These are phyloP conservation scores for Heliconius melpomene DNA, from an alignment of 1,140 invertebrate species.

Conservation along the genomic window DNA sequence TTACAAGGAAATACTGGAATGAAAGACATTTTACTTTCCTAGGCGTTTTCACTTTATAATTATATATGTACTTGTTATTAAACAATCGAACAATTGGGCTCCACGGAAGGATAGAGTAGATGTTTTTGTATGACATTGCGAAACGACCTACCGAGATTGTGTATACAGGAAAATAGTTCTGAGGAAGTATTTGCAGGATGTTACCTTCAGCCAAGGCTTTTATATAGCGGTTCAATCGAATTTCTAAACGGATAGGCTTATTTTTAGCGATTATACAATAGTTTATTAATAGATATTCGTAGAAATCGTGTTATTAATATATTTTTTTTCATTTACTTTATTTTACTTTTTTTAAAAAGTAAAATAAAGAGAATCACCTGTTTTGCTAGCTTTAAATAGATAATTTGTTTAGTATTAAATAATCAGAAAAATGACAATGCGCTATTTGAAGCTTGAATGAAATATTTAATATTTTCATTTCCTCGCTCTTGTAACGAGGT, in stretches of 20 bases:
- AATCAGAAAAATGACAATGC: too few species aligned
- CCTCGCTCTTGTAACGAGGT: too few species aligned
- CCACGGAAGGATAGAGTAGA: conserved; percentile 36
- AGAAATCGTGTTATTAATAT: too few species aligned
- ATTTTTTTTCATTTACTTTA: too few species aligned
- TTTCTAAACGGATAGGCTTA: conserved; percentile 16
- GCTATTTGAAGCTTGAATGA: too few species aligned
- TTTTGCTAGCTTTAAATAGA: too few species aligned
- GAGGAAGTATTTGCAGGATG: conserved; percentile 43
- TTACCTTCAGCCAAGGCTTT: conserved; percentile 42
- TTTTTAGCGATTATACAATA: not conserved
- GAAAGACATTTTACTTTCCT: not conserved
- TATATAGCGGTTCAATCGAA: conserved; percentile 11
- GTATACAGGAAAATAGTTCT: conserved; percentile 40
- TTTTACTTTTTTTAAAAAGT: too few species aligned
- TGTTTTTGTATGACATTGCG: conserved; percentile 35
- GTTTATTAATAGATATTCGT: too few species aligned
- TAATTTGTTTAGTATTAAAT: too few species aligned
- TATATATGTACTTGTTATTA: conserved; percentile 15
- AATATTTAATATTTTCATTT: too few species aligned
- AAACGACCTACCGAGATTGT: conserved; percentile 33
- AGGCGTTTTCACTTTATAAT: conserved; percentile 15
- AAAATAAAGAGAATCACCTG: too few species aligned
- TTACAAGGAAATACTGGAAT: conserved; percentile 9
- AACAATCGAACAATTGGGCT: conserved; percentile 31